Percentiles rank a stretch among this genome's conserved stretches.
phyloP scores from a whole-genome alignment of 2,113 vertebrate species.

The Caretta caretta region DNA sequence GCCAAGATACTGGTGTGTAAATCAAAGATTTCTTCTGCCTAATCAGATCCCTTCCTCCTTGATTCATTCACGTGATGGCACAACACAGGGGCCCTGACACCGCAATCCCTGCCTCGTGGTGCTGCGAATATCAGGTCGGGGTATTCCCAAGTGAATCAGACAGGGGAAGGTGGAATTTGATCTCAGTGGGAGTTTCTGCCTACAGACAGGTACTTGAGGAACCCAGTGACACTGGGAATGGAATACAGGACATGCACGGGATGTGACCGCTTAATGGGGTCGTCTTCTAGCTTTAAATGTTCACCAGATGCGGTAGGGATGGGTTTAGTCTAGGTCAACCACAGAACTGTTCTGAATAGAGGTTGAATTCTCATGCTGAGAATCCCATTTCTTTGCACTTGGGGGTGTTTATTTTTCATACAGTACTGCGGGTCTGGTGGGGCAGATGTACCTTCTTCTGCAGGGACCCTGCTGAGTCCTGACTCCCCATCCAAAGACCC shows the following conservation, averaged over 20 bases:
- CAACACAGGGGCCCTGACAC: not conserved
- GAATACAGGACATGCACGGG: not conserved
- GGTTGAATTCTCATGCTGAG: accelerated
- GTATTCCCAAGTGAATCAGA: not conserved
- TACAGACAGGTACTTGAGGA: not conserved
- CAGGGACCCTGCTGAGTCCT: not conserved
- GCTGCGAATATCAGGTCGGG: not conserved
- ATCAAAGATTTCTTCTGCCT: not conserved
- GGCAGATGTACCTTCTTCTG: not conserved
- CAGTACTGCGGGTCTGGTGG: not conserved
- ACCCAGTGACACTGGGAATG: accelerated
- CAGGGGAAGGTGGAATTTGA: not conserved
- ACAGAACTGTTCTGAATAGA: not conserved
- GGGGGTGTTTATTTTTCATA: not conserved
- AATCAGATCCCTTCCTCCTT: not conserved
- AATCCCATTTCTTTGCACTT: not conserved
- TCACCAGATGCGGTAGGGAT: not conserved
- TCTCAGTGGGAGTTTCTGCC: not conserved
- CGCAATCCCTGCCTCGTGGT: not conserved
- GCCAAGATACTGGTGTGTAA: not conserved
- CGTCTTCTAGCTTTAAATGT: not conserved
- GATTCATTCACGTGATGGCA: accelerated
- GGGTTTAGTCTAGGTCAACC: not conserved
- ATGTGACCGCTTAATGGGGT: not conserved
- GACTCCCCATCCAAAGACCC: accelerated